phyloP scores from a whole-genome alignment of 2,888 invertebrate genomes.

The Diarsia dahlii region DNA sequence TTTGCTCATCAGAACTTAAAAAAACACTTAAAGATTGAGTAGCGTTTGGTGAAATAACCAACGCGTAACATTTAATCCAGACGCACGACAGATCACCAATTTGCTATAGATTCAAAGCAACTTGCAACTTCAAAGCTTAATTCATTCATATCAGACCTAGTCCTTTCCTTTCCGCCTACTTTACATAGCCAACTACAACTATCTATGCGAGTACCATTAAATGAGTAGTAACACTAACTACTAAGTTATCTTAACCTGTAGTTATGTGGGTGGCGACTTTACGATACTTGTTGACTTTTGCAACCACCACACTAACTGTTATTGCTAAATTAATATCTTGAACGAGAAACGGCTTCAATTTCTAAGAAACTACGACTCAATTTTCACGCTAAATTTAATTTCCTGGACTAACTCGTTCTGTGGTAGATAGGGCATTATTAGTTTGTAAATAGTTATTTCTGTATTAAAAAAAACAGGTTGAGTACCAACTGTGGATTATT shows the following conservation, averaged over 20 bases:
- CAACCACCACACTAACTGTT: slow-evolving; percentile 44
- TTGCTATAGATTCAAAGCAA: not conserved
- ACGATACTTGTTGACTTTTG: slow-evolving; percentile 40
- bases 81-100: not conserved
- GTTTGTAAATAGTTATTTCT: slow-evolving; percentile 10
- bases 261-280: slow-evolving; percentile 55
- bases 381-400: slow-evolving; percentile 53
- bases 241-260: slow-evolving; percentile 32
- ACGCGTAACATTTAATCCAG: not conserved
- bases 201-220: slow-evolving; percentile 47
- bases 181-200: slow-evolving; percentile 2
- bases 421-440: slow-evolving; percentile 1
- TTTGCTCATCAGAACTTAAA: not conserved
- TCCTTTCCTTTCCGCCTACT: slow-evolving; percentile 11
- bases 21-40: not conserved
- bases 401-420: slow-evolving; percentile 45
- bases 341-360: slow-evolving; percentile 33
- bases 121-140: slow-evolving; percentile 2
- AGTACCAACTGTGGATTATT: not conserved
- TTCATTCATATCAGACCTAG: not conserved
- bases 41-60: not conserved
- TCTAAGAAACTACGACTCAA: slow-evolving; percentile 40
- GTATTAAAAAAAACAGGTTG: slow-evolving; percentile 2
- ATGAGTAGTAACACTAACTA: slow-evolving; percentile 26
- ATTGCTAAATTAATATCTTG: slow-evolving; percentile 63